Base-by-base conservation (phyloP, 1,140 invertebrate species). In the Zaprionus africanus region DNA sequence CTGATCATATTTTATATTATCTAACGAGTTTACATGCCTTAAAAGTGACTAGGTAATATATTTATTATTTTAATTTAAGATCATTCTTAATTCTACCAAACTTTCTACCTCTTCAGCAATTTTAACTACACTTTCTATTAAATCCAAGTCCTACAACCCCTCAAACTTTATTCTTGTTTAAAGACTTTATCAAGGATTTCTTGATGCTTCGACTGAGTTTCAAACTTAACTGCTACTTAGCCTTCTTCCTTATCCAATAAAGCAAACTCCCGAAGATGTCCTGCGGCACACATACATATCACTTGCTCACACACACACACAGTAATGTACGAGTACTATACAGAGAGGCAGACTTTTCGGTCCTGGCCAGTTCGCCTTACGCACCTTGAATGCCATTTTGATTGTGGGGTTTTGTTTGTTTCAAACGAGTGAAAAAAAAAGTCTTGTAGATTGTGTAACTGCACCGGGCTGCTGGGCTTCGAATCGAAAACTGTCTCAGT, bases 311-410 rank as follows among this genome's bases (percentile, higher is more conserved):
- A 43, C 60, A 31, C 60, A 38, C 31, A 62, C 46, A 46, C 51
- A 36, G 13, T 19, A 34, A 34, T 34, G 31, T 34, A 34, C 9
- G 3, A 34, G 31, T 34, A 34, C 9, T 11, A 34, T 11, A 22
- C 15, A 60, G 28, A 36, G 6, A 12, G 6, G 17, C 2, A 28
- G 51, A 62, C 41, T 46, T 62, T 26, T 22, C 1, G 46, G 22
- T 61, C 41, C 49, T 67, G 22, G 19, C 15, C 7, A 68, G 31
- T 34, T 34, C 9, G 9, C 31, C 9, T 34, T 86, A 87, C 88
- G 79, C 84, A 91, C 88, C 88, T 91, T 91, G 64, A 91, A 91
- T 80, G 90, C 88, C 88, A 91, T 91, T 83, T 82, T 63, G 24
- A 31, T n/a, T 62, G 22, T 76, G 66, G 22, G 43, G 13, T 51